phyloP scores from a whole-genome alignment of 2,113 vertebrate species.

The Morone chrysops region DNA sequence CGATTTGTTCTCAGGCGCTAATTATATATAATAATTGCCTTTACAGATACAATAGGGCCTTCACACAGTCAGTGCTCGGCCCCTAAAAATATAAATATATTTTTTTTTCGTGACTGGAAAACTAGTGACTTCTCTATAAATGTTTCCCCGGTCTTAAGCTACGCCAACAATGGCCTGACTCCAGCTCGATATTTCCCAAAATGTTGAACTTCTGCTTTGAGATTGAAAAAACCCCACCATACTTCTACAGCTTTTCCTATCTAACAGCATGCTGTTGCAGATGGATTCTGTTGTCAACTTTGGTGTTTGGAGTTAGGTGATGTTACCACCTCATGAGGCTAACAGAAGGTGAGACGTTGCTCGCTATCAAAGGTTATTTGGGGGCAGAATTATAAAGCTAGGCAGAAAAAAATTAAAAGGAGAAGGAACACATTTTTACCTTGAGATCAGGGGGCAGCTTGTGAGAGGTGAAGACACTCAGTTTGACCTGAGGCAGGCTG shows the following conservation, averaged over 20 bases:
- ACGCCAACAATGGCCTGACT: too few relatives aligned
- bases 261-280: background rate
- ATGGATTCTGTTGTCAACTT: background rate
- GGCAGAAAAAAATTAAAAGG: background rate
- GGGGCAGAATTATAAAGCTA: background rate
- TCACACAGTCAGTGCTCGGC: too few relatives aligned
- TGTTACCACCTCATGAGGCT: background rate
- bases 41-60: too few relatives aligned
- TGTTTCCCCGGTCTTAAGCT: too few relatives aligned
- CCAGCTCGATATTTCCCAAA: too few relatives aligned
- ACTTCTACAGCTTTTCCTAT: background rate
- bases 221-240: too few relatives aligned
- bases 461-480: slow-evolving; percentile 96
- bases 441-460: slow-evolving; percentile 96
- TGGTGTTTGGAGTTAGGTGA: background rate
- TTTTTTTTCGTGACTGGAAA: too few relatives aligned
- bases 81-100: too few relatives aligned
- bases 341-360: background rate
- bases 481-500: slow-evolving; percentile 94
- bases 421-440: slow-evolving; percentile 76
- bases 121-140: too few relatives aligned
- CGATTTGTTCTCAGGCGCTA: too few relatives aligned
- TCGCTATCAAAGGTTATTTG: background rate
- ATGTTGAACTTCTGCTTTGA: too few relatives aligned
- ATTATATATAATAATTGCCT: too few relatives aligned